phyloP scores from a whole-genome alignment of 2,888 invertebrate genomes.

The Caenorhabditis afra region DNA sequence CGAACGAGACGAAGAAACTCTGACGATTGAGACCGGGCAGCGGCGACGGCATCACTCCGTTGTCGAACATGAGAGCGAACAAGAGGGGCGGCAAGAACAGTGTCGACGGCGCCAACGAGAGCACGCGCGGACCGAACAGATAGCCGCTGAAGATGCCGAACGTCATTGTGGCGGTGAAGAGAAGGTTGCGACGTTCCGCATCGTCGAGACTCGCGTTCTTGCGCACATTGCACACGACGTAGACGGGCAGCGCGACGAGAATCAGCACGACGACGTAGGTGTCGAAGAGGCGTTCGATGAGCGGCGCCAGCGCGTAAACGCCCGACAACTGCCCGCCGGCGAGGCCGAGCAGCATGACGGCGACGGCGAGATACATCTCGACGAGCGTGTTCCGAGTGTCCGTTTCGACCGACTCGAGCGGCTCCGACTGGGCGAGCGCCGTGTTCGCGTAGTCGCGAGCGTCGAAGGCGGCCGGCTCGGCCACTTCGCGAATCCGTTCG shows the following conservation, averaged over 20 bases:
- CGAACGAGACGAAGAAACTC: conserved; percentile 52
- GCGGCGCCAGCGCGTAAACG: conserved; percentile 55
- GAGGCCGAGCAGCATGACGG: conserved; percentile 67
- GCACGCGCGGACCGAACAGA: conserved; percentile 59
- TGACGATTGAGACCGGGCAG: conserved; percentile 40
- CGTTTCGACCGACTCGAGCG: conserved; percentile 62
- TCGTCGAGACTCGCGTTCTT: conserved; percentile 70
- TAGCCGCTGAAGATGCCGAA: conserved; percentile 68
- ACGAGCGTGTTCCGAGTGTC: conserved; percentile 68
- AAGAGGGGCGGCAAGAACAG: conserved; percentile 66
- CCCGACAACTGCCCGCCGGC: conserved; percentile 69
- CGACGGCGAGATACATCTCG: conserved; percentile 72
- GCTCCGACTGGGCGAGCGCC: conserved; percentile 44
- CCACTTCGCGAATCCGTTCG: conserved; percentile 60
- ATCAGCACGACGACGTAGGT: conserved; percentile 56
- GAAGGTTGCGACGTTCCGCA: conserved; percentile 67
- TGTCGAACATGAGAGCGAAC: conserved; percentile 64
- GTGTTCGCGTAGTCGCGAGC: conserved; percentile 63
- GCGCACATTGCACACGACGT: conserved; percentile 59
- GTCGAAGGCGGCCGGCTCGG: conserved; percentile 67
- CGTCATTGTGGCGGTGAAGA: conserved; percentile 57
- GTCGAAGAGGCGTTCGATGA: conserved; percentile 65
- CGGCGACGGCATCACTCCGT: conserved; percentile 39
- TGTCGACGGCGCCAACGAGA: conserved; percentile 62
- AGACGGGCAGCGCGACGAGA: conserved; percentile 65